Evolutionary conservation across 2,888 invertebrate species (phyloP).

Genomic region (Agrypnus murinus): DNA sequence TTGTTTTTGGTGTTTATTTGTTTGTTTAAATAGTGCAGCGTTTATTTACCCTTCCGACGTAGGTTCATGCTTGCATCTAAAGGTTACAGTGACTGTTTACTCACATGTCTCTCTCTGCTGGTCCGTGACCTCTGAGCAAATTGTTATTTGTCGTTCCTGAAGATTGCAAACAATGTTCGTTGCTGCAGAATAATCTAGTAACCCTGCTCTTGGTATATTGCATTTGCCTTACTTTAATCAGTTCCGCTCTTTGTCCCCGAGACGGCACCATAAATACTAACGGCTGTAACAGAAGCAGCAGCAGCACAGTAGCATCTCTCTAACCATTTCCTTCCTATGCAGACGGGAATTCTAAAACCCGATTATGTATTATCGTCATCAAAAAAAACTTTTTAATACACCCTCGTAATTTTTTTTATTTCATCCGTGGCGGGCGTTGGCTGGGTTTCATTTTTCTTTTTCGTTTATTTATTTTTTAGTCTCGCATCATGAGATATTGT

Average conservation of each 20-base stretch:
- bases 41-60: conserved; percentile 39
- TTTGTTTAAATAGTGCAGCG: conserved; percentile 16
- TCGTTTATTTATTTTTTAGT: not conserved
- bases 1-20: conserved; percentile 15
- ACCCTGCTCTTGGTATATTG: conserved; percentile 36
- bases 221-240: conserved; percentile 44
- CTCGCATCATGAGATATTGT: not conserved
- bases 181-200: conserved; percentile 46
- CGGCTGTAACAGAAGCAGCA: not conserved
- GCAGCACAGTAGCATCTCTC: no score
- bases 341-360: no score
- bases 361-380: no score
- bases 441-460: no score
- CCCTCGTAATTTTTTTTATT: conserved; percentile 14
- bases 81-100: conserved; percentile 38
- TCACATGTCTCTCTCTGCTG: conserved; percentile 40
- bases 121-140: conserved; percentile 42
- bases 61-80: conserved; percentile 39
- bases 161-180: conserved; percentile 45
- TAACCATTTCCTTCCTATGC: no score
- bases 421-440: no score
- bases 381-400: not conserved
- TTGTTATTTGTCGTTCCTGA: conserved; percentile 49
- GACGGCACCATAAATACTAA: conserved; percentile 9
- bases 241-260: conserved; percentile 31